Percentiles rank a stretch among this genome's conserved stretches.
Conservation (phyloP, 2,113 vertebrate genomes). For the Piaya cayana region DNA sequence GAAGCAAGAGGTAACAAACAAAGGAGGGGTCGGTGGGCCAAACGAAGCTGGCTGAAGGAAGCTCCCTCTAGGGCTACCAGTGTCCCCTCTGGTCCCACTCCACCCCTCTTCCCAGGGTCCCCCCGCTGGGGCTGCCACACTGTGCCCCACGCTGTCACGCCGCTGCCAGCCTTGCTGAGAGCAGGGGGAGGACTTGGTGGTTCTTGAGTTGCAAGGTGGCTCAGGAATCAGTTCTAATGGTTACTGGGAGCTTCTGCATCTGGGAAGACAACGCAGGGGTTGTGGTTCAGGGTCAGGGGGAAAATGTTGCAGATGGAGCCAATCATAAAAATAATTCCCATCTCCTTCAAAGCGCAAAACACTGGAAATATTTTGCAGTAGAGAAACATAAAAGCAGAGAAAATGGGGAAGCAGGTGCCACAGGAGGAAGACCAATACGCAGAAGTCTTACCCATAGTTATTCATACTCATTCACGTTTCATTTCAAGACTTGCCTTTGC, state of each 20-base stretch:
- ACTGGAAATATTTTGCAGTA: neutral
- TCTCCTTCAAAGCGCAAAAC: neutral
- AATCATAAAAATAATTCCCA: neutral
- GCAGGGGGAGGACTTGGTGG: neutral
- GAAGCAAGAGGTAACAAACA: no score
- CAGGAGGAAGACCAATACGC: neutral
- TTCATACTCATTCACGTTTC: neutral
- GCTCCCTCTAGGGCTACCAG: no score
- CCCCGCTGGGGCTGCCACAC: accelerated
- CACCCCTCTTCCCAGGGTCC: accelerated
- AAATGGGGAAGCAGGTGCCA: neutral
- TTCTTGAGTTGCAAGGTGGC: neutral
- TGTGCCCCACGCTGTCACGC: neutral
- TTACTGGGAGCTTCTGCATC: neutral
- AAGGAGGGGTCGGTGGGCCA: accelerated
- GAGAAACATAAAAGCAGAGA: neutral
- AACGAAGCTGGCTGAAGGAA: accelerated
- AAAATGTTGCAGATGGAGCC: neutral
- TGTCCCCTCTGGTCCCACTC: neutral
- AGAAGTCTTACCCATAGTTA: neutral
- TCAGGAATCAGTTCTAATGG: neutral
- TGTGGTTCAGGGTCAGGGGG: neutral
- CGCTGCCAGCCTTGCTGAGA: no score
- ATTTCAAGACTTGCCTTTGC: neutral
- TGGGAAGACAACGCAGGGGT: neutral